Evolutionary conservation across 2,797 vertebrate species (phyloP), one percentile per base, ranked within the genome.

Genomic region (Furcifer pardalis): DNA sequence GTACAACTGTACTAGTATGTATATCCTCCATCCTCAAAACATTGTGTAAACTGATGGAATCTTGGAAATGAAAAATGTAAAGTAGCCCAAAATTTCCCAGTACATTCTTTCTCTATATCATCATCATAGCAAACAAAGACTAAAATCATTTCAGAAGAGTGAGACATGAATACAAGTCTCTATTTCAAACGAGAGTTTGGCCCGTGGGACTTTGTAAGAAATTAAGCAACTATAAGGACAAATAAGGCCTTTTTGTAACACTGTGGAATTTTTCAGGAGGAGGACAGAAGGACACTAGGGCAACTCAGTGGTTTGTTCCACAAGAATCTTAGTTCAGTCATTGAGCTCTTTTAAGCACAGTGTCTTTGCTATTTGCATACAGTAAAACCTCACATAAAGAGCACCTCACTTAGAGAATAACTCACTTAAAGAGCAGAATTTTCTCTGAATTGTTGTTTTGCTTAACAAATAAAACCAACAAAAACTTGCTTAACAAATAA

Each of bases 61-160:
- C 80, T 91, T 83, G 91, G 89, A 78, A 75, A 37, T 52, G 80
- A 88, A 49, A 77, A 79, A 82, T 44, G 87, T 60, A 81, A 81
- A 84, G n/a, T 86, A 84, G 90, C 89, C 79, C 89, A 86, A 91
- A 93, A 82, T 86, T 73, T 82, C n/a, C 59, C 84, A 83, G 30
- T 87, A 82, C 86, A 91, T 90, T 89, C 83, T 83, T 90, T 83
- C 69, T 75, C 78, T 32, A 78, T 93, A 92, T 89, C 73, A 90
- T 2, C 77, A 89, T 87, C n/a, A n/a, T n/a, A 92, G 71, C 90
- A 37, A 59, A 35, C 13, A 78, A 59, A 80, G 65, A 69, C 37
- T 90, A 76, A 0, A 0, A 10, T 78, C 40, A 27, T 86, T 89
- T 81, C 86, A 91, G 81, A 82, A 84, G 17, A 82, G 68, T 63